Base-by-base conservation (phyloP, 2,888 invertebrate species). In the Nycteola revayana region DNA sequence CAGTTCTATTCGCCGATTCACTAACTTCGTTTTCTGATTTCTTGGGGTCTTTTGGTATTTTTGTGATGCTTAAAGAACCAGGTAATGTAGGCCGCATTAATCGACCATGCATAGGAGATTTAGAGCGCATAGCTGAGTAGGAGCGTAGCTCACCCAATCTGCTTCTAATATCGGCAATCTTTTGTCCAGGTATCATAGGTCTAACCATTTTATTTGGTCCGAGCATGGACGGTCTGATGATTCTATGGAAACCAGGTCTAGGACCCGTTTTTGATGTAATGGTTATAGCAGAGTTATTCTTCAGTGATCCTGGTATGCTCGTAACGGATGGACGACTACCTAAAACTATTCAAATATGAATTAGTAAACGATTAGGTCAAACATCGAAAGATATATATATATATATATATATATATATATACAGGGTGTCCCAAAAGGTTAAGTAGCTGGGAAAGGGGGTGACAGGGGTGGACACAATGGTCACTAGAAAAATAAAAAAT, bases 261-360 rank as follows among this genome's bases (percentile, higher is more conserved):
- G 76, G 75, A 0, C 75, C 78, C 4, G 72, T 69, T 61, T 90
- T 90, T 1, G 92, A 91, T 20, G 90, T 88, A 7, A 91, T 90
- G 1, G 92, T 90, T 10, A 92, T 89, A 1, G 91, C 90, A 0
- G 92, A 90, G 60, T 91, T 91, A 50, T 91, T 90, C 62, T 92
- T 92, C 37, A 92, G 72, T 1, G 89, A 87, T 8, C 87, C 85
- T 2, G 90, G 89, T 45, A 90, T 77, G 50, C 67, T 83, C 0
- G 75, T 60, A 21, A 74, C 46, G n/a, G 66, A 46, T 4, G 87
- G 83, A 5, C 89, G 80, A 36, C 44, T 65, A 20, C 80, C 79
- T 66, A 87, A 49, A 65, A 88, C 89, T 88, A 21, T 3, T 14
- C 7, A 21, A 21, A n/a, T 5, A n/a, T 21, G 3, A n/a, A 5